A percentile compares a stretch with the other conserved stretches of the same genome.
Evolutionary conservation across 2,797 vertebrate genomes (phyloP).

Genomic region (Acropternis orthonyx): DNA sequence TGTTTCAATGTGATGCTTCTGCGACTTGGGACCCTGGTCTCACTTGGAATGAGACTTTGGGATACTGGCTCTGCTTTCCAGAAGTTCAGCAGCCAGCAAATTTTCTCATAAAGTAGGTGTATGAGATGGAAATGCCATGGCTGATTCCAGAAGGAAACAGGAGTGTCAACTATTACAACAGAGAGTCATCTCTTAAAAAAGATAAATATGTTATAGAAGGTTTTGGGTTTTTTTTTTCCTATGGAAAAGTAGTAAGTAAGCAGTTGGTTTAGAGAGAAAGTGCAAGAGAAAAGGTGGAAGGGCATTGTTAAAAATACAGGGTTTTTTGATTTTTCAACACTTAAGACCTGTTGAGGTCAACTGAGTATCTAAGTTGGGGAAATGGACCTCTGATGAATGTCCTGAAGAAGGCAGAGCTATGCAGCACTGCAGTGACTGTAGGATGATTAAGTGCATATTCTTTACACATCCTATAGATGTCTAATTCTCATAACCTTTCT

Average conservation of each 20-base stretch:
- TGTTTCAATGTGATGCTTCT: background rate
- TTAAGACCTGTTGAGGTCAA: background rate
- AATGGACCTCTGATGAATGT: background rate
- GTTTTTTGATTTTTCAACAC: background rate
- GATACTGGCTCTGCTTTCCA: background rate
- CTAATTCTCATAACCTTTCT: background rate
- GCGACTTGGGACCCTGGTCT: background rate
- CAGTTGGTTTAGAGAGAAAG: background rate
- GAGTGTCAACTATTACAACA: background rate
- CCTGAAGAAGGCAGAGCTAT: background rate
- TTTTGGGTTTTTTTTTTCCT: background rate
- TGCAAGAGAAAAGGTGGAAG: background rate
- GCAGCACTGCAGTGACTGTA: background rate
- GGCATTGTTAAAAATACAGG: background rate
- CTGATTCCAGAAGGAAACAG: background rate
- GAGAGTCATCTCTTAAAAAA: background rate
- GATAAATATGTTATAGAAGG: background rate
- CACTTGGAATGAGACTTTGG: background rate
- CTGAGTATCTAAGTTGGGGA: background rate
- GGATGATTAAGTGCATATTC: background rate
- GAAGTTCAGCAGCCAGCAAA: background rate
- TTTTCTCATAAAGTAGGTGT: background rate
- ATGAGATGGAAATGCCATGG: background rate
- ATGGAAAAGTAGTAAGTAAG: background rate
- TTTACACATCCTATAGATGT: background rate